These are phyloP conservation scores for Natator depressus DNA, from an alignment of 2,113 vertebrate genomes.

Conservation along the genomic window DNA sequence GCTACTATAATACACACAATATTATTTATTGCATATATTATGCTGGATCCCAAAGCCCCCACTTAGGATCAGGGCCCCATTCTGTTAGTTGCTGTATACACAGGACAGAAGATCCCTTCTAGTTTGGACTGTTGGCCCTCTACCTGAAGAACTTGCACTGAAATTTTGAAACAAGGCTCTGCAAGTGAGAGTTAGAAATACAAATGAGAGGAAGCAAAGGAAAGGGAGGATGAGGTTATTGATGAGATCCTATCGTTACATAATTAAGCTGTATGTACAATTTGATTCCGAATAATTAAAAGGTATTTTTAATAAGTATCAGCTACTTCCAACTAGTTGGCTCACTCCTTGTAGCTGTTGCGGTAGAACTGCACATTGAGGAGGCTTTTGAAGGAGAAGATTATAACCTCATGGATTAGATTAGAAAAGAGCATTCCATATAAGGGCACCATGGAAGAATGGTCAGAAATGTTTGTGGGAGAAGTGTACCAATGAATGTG, in stretches of 20 bases:
- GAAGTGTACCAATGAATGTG: background rate
- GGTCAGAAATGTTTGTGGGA: background rate
- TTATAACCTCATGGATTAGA: background rate
- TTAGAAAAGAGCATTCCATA: too few species aligned
- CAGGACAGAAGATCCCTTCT: background rate
- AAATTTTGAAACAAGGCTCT: background rate
- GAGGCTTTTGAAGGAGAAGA: background rate
- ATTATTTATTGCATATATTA: background rate
- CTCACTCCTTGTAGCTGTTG: background rate
- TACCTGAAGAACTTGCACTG: background rate
- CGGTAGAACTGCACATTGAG: background rate
- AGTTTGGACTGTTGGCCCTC: background rate
- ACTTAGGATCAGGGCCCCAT: background rate
- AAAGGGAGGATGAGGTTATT: background rate
- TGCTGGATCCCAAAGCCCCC: background rate
- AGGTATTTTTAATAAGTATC: background rate
- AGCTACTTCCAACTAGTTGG: background rate
- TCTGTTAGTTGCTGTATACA: background rate
- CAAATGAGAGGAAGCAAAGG: background rate
- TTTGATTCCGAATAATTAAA: background rate
- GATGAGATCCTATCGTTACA: background rate
- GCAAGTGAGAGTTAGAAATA: background rate
- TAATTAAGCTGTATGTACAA: fast-evolving
- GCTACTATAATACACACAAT: background rate
- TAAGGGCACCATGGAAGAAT: background rate